phyloP scores from a whole-genome alignment of 2,888 invertebrate genomes.

The Chironomus tentans region DNA sequence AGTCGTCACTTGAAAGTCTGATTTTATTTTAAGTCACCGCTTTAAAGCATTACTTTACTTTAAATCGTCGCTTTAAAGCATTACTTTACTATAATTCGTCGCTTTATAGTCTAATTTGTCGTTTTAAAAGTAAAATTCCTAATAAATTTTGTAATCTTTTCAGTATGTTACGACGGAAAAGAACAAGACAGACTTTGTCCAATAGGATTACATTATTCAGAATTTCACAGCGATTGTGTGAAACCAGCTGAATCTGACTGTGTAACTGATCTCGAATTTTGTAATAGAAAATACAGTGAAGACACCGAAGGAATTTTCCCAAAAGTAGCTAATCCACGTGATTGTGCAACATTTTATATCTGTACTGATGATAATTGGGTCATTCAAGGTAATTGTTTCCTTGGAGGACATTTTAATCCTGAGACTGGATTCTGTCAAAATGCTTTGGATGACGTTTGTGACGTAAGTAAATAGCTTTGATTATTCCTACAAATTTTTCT shows the following conservation, averaged over 20 bases:
- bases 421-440: neutral
- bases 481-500: neutral
- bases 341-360: neutral
- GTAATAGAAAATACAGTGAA: neutral
- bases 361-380: neutral
- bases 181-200: slow-evolving; percentile 2
- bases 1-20: neutral
- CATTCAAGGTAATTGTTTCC: neutral
- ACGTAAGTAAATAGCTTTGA: neutral
- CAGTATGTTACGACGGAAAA: neutral
- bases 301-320: neutral
- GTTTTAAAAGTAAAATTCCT: neutral
- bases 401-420: neutral
- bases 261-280: neutral
- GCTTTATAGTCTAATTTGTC: neutral
- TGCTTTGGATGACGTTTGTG: neutral
- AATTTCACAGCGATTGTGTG: neutral
- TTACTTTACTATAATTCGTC: neutral
- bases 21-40: no score
- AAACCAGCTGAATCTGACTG: neutral
- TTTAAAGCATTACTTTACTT: no score
- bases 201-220: neutral
- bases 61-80: neutral
- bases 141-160: neutral
- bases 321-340: neutral